Evolutionary conservation across 2,888 invertebrate species (phyloP).

Genomic region (Pristionchus exspectatus): DNA sequence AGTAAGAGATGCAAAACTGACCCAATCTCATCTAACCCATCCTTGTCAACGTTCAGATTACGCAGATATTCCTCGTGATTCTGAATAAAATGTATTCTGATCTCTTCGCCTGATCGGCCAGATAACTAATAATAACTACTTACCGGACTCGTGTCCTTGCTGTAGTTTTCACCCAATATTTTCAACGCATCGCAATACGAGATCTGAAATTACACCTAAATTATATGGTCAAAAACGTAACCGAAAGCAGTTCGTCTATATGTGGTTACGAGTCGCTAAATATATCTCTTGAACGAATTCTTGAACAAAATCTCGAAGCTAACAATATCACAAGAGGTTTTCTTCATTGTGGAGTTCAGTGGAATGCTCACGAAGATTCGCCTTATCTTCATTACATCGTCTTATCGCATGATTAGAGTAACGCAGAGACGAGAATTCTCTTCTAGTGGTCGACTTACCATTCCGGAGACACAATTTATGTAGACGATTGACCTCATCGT

Average conservation of each 20-base stretch:
- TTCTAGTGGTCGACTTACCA: background rate
- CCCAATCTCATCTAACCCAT: background rate
- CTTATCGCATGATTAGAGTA: no score
- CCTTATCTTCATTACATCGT: no score
- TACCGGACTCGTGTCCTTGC: background rate
- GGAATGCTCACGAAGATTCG: no score
- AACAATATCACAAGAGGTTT: no score
- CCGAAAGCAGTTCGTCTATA: background rate
- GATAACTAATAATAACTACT: background rate
- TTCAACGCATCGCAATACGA: slow-evolving; percentile 33
- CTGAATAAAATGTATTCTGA: background rate
- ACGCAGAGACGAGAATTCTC: no score
- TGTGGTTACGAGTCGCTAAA: no score
- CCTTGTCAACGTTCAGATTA: background rate
- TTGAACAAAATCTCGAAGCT: no score
- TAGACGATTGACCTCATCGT: slow-evolving; percentile 99
- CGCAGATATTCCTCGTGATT: slow-evolving; percentile 7
- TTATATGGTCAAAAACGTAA: background rate
- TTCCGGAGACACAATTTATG: slow-evolving; percentile 88
- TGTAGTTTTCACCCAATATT: background rate
- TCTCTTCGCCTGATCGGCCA: no score
- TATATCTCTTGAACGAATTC: no score
- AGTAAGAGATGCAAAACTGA: background rate
- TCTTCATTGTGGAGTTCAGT: no score
- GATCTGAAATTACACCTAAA: background rate